Evolutionary conservation across 2,888 invertebrate genomes (phyloP).

Genomic region (Eupelmus urozonus): DNA sequence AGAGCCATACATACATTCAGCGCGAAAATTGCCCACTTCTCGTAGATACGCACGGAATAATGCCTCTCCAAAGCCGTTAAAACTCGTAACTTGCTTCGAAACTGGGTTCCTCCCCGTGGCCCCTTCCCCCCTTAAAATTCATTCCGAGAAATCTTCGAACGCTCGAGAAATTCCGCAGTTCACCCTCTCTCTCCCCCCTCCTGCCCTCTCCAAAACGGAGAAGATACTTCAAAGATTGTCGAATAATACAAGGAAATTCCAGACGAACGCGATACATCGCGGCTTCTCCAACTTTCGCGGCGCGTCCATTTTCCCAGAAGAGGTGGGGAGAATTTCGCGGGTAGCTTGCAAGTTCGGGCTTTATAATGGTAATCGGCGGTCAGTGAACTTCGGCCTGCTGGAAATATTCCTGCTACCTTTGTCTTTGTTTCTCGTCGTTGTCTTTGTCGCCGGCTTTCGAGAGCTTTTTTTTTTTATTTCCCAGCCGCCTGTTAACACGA

Average conservation of each 20-base stretch:
- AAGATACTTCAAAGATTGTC: conserved; percentile 11
- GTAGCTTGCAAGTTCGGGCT: too few species aligned
- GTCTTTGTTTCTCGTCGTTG: too few species aligned
- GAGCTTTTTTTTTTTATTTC: neutral
- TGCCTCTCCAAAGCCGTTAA: conserved; percentile 35
- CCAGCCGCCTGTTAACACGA: neutral
- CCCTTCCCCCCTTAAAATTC: conserved; percentile 23
- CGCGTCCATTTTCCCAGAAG: too few species aligned
- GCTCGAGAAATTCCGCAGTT: too few species aligned
- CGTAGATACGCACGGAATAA: conserved; percentile 12
- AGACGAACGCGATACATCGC: too few species aligned
- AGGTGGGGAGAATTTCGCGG: too few species aligned
- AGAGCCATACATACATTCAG: neutral
- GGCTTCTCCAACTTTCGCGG: too few species aligned
- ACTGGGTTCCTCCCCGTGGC: neutral
- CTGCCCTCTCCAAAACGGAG: too few species aligned
- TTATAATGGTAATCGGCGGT: too few species aligned
- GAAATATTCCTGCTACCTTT: too few species aligned
- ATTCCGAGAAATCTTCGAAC: conserved; percentile 33
- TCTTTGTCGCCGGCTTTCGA: too few species aligned
- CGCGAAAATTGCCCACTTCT: conserved; percentile 7
- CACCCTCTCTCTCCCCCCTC: neutral
- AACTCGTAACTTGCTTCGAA: conserved; percentile 46
- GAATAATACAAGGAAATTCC: neutral
- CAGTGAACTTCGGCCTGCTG: too few species aligned